These are phyloP conservation scores for Patiria miniata DNA, from an alignment of 35 echinoderm and acorn worm species.

Conservation along the genomic window DNA sequence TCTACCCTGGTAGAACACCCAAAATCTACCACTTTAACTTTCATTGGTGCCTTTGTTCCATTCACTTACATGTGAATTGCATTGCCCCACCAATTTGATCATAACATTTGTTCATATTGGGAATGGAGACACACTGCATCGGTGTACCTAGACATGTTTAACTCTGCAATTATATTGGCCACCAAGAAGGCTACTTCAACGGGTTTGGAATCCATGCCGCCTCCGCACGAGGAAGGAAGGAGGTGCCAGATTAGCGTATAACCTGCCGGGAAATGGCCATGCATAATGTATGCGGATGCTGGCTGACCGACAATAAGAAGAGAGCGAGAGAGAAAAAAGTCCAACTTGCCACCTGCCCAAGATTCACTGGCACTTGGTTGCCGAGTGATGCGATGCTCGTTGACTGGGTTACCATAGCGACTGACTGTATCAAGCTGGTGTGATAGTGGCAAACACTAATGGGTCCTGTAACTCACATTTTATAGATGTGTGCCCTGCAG, in stretches of 20 bases:
- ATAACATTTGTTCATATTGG: too few relatives aligned
- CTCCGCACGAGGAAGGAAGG: conserved; percentile 1
- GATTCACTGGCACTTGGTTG: conserved; percentile 13
- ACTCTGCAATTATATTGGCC: too few relatives aligned
- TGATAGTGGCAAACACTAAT: conserved; percentile 21
- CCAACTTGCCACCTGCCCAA: conserved; percentile 17
- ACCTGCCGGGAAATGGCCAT: background rate
- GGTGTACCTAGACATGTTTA: too few relatives aligned
- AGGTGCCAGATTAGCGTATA: background rate
- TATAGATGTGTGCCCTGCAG: background rate
- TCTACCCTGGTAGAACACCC: too few relatives aligned
- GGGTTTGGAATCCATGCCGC: background rate
- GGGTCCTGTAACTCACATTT: conserved; percentile 1
- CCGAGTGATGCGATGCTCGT: conserved; percentile 10
- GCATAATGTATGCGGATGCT: background rate
- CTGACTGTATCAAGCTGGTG: background rate
- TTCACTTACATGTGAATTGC: too few relatives aligned
- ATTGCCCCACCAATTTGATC: too few relatives aligned
- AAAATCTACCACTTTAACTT: too few relatives aligned
- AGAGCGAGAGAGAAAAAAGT: background rate
- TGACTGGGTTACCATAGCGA: background rate
- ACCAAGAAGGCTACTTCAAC: background rate
- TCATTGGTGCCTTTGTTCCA: too few relatives aligned
- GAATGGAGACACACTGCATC: too few relatives aligned
- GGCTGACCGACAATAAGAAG: background rate